A percentile compares a stretch with the other conserved stretches of the same genome.
Evolutionary conservation across 2,888 invertebrate species (phyloP).

Genomic region (Hypselothyrea guttata): DNA sequence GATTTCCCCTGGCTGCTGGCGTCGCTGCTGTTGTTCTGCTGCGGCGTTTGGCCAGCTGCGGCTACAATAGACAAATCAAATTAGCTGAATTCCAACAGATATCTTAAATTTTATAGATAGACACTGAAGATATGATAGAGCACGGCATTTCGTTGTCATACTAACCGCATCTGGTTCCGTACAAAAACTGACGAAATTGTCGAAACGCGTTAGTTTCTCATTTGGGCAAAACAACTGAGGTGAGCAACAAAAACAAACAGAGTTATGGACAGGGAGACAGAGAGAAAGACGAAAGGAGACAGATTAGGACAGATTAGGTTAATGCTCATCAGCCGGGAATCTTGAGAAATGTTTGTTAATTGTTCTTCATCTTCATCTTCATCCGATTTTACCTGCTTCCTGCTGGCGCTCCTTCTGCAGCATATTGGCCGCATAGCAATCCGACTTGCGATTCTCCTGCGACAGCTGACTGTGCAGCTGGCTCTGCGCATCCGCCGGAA

Average conservation of each 20-base stretch:
- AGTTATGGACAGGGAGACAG: constrained; percentile 33
- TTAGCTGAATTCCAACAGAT: not conserved
- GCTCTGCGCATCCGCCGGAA: constrained; percentile 79
- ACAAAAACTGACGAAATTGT: constrained; percentile 76
- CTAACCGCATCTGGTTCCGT: constrained; percentile 80
- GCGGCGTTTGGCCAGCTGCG: constrained; percentile 29
- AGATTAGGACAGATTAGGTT: constrained; percentile 52
- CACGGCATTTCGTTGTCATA: constrained; percentile 37
- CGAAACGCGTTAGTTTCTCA: constrained; percentile 76
- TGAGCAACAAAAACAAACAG: constrained; percentile 13
- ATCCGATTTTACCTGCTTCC: constrained; percentile 64
- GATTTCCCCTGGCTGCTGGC: constrained; percentile 29
- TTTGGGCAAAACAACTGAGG: constrained; percentile 79
- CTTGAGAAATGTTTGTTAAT: no score
- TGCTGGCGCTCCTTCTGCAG: constrained; percentile 80
- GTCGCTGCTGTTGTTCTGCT: constrained; percentile 23
- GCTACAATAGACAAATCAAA: constrained; percentile 11
- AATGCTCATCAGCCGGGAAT: constrained; percentile 16
- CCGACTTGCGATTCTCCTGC: constrained; percentile 81
- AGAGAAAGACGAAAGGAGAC: constrained; percentile 63
- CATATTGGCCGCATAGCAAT: constrained; percentile 80
- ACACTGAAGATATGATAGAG: constrained; percentile 3
- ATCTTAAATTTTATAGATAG: not conserved
- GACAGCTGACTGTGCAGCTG: constrained; percentile 36
- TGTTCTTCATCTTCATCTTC: not conserved